Conservation (phyloP, 2,797 vertebrate genomes). For the Oryzias sinensis region DNA sequence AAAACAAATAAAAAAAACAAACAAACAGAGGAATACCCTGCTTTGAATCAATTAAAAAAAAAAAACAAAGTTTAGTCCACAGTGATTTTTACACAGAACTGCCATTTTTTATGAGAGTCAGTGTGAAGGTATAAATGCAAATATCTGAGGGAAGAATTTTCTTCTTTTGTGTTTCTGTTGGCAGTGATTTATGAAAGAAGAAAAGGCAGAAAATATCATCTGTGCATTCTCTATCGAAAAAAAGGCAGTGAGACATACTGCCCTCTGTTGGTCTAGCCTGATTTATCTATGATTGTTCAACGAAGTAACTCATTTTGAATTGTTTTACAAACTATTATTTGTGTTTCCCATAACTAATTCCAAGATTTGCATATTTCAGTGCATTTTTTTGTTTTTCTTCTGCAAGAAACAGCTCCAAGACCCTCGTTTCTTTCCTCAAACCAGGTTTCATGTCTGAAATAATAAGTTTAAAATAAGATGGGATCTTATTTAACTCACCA, state of each 20-base stretch:
- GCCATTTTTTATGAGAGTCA: slow-evolving; percentile 2
- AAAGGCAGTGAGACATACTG: slow-evolving; percentile 42
- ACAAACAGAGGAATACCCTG: slow-evolving; percentile 14
- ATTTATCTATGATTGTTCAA: slow-evolving; percentile 28
- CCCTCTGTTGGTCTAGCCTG: slow-evolving; percentile 63
- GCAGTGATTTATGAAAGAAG: slow-evolving; percentile 7
- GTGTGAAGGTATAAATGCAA: slow-evolving; percentile 19
- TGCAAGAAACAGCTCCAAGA: too few relatives aligned
- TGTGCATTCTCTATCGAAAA: slow-evolving; percentile 22
- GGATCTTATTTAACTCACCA: slow-evolving; percentile 14
- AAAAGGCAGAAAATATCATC: slow-evolving; percentile 13
- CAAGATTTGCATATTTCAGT: not conserved
- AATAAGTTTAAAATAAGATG: slow-evolving; percentile 34
- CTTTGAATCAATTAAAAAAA: slow-evolving; percentile 7
- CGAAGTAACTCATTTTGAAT: slow-evolving; percentile 5
- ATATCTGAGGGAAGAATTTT: slow-evolving; percentile 5
- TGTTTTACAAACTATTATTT: slow-evolving; percentile 30
- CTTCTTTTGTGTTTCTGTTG: slow-evolving; percentile 11
- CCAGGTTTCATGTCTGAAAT: slow-evolving; percentile 27
- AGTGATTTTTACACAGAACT: slow-evolving; percentile 12
- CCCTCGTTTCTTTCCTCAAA: too few relatives aligned
- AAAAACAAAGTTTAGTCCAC: not conserved
- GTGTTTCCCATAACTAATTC: slow-evolving; percentile 20
- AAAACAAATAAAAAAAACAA: slow-evolving; percentile 17
- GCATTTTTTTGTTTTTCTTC: too few relatives aligned